Evolutionary conservation across 23 tunicate species (phyloP).

Genomic region (Halocynthia roretzi): DNA sequence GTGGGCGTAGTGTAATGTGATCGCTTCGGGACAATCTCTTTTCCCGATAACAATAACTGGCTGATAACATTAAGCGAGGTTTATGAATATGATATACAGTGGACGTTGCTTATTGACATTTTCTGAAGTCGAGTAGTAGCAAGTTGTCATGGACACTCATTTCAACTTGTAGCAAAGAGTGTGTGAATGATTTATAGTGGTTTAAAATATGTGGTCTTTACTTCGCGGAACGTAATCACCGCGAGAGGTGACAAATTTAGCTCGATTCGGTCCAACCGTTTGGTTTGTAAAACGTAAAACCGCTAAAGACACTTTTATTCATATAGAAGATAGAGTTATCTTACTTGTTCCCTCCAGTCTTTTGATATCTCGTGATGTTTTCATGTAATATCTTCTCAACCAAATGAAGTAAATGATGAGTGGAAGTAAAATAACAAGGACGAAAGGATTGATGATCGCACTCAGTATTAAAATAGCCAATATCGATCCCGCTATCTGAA

Average conservation of each 20-base stretch:
- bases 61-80: too few relatives aligned
- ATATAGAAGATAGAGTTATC: neutral
- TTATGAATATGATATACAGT: too few relatives aligned
- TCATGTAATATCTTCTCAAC: slow-evolving; percentile 60
- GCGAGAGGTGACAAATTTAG: neutral
- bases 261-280: neutral
- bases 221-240: too few relatives aligned
- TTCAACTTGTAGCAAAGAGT: too few relatives aligned
- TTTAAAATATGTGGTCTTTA: too few relatives aligned
- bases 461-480: slow-evolving; percentile 19
- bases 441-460: slow-evolving; percentile 40
- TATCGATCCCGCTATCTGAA: slow-evolving; percentile 24
- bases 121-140: too few relatives aligned
- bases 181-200: too few relatives aligned
- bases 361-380: slow-evolving; percentile 74
- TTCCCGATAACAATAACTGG: too few relatives aligned
- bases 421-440: slow-evolving; percentile 53
- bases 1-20: neutral
- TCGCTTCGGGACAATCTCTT: too few relatives aligned
- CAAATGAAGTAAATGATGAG: slow-evolving; percentile 46
- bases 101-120: too few relatives aligned
- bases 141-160: too few relatives aligned
- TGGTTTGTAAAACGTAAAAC: neutral
- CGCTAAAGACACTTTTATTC: neutral
- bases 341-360: slow-evolving; percentile 87